Conservation (phyloP, 2,797 vertebrate genomes). For the Geotrypetes seraphini region DNA sequence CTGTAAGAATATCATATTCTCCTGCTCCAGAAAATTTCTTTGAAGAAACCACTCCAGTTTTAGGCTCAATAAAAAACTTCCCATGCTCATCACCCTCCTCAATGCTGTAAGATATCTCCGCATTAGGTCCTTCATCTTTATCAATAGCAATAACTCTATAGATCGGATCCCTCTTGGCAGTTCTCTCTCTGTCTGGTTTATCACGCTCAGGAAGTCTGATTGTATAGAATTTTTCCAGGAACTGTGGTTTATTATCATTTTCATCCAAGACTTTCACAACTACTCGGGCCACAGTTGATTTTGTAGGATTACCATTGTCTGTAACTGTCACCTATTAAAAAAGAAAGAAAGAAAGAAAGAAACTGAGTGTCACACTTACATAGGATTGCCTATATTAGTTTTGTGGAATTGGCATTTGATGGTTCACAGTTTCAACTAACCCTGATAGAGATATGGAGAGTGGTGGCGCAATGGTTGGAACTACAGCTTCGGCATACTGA, state of each 20-base stretch:
- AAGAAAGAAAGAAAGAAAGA: no score
- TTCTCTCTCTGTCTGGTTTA: conserved; percentile 68
- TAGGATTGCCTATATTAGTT: no score
- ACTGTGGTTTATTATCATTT: conserved; percentile 89
- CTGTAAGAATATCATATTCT: conserved; percentile 92
- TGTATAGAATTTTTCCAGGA: conserved; percentile 95
- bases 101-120: conserved; percentile 95
- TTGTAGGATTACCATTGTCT: conserved; percentile 74
- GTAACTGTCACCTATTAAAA: conserved; percentile 72
- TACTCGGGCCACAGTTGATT: conserved; percentile 74
- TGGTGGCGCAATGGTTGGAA: no score
- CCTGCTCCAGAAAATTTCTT: conserved; percentile 84
- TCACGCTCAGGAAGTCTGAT: conserved; percentile 83
- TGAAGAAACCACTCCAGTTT: conserved; percentile 89
- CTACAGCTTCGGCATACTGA: no score
- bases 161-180: conserved; percentile 69
- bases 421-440: no score
- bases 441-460: no score
- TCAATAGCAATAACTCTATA: conserved; percentile 87
- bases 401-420: no score
- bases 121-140: conserved; percentile 82
- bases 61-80: conserved; percentile 94
- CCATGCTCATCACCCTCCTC: conserved; percentile 89
- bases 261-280: conserved; percentile 90
- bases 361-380: not conserved